Evolutionary conservation across 2,113 vertebrate species (phyloP), one percentile per base, ranked within the genome.

Genomic region (Geococcyx californianus): DNA sequence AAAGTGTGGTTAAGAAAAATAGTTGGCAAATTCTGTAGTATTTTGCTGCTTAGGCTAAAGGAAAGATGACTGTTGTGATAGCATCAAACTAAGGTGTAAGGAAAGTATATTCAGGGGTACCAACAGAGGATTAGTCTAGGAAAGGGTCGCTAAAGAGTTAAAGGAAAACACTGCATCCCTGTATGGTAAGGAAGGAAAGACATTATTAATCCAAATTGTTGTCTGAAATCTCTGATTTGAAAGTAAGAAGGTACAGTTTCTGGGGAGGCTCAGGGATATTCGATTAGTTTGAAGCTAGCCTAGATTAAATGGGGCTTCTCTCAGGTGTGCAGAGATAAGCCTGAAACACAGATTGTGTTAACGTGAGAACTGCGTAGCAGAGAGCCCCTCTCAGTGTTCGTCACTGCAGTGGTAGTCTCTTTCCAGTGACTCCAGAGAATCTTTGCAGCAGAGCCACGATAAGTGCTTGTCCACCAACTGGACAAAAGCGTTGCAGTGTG

Each of bases 311-410:
- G 63, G 0, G 40, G 2, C 4, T 28, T n/a, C 52, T 82, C 64
- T 69, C 29, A 47, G n/a, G 21, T 23, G 10, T 68, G 26, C 33
- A 64, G 25, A 64, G 52, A 8, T n/a, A 38, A 51, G 14, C 11
- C 31, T 60, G 85, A 56, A 23, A 34, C 36, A 31, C 21, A 58
- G 26, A 33, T 62, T 69, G 6, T 49, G 77, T 15, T 68, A 45
- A 55, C 2, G 3, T 1, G 6, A 36, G 4, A 58, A 16, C 9
- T 13, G 10, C 7, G 13, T 62, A 16, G 28, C 24, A 44, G n/a
- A 58, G 28, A 78, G 9, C 44, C 11, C 4, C 31, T 76, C 0
- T 23, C 20, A 6, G 26, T 25, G 31, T 5, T 44, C 1, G 0
- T 36, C 58, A 25, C 25, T 45, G 62, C 34, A 56, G 47, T 34